Percentiles rank a stretch among this genome's conserved stretches.
These are phyloP conservation scores for Drosophila biarmipes DNA, from an alignment of 1,140 invertebrate species.

Conservation along the genomic window DNA sequence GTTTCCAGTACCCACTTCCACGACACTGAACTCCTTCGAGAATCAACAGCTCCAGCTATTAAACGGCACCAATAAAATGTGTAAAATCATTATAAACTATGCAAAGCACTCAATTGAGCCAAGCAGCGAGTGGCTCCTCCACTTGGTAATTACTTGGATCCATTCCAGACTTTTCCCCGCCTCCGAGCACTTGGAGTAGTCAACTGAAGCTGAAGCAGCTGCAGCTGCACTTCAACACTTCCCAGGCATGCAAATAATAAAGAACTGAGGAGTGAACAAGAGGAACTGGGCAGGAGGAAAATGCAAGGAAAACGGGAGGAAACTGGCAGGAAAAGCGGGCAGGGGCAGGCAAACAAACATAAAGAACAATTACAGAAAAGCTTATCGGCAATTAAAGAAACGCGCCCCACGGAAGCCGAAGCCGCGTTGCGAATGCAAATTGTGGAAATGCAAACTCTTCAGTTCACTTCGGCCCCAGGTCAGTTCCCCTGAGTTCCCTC, in stretches of 20 bases:
- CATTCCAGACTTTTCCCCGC: constrained; percentile 37
- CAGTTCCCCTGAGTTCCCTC: constrained; percentile 14
- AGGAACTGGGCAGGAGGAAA: background rate
- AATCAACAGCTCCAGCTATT: background rate
- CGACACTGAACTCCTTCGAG: background rate
- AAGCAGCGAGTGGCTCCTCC: constrained; percentile 2
- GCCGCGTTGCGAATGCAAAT: constrained; percentile 36
- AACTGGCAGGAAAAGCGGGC: background rate
- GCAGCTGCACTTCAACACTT: constrained; percentile 55
- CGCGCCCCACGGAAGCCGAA: constrained; percentile 42
- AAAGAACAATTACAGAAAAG: constrained; percentile 48
- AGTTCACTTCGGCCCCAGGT: constrained; percentile 23
- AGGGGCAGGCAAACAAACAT: constrained; percentile 59
- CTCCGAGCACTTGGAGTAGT: constrained; percentile 17
- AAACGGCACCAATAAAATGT: constrained; percentile 31
- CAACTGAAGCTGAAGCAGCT: constrained; percentile 32
- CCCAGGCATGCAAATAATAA: constrained; percentile 53
- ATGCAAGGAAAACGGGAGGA: background rate
- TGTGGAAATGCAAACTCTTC: constrained; percentile 31
- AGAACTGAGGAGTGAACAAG: constrained; percentile 15
- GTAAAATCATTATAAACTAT: constrained; percentile 45
- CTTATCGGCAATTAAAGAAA: constrained; percentile 48
- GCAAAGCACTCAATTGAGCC: constrained; percentile 34
- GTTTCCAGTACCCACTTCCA: background rate
- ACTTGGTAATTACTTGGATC: constrained; percentile 51